phyloP scores from a whole-genome alignment of 2,113 vertebrate species.

The Psephotus haematonotus region DNA sequence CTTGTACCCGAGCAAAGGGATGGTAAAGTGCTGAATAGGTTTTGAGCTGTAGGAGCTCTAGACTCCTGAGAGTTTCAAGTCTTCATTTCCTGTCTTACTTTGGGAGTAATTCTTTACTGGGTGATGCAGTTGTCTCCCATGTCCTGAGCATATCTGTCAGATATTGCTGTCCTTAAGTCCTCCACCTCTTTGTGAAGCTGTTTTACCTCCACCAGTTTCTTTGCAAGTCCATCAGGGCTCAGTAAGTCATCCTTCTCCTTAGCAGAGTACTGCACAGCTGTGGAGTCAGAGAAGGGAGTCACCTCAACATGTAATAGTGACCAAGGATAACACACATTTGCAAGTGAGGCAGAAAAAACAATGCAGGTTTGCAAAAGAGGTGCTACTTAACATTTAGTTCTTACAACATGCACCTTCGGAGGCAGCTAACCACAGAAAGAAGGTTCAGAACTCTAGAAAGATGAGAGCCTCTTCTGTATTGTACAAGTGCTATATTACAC shows the following conservation, averaged over 20 bases:
- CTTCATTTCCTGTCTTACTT: constrained; percentile 16
- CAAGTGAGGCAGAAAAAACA: neutral
- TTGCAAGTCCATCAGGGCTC: constrained; percentile 84
- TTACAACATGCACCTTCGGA: neutral
- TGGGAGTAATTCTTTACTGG: constrained; percentile 69
- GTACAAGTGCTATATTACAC: neutral
- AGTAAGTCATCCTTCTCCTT: constrained; percentile 81
- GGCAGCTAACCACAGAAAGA: neutral
- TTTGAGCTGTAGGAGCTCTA: neutral
- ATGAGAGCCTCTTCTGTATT: neutral
- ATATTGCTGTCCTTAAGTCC: constrained; percentile 89
- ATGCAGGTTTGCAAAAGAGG: neutral
- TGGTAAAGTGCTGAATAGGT: constrained; percentile 42
- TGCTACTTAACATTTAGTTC: neutral
- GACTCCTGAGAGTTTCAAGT: constrained; percentile 36
- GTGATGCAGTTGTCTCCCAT: constrained; percentile 99
- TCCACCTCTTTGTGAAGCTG: constrained; percentile 90
- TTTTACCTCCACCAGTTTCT: constrained; percentile 86
- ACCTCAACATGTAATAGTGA: neutral
- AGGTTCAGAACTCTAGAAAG: neutral
- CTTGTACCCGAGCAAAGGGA: neutral
- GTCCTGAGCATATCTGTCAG: constrained; percentile 96
- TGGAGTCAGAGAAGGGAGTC: constrained; percentile 13
- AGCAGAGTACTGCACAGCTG: constrained; percentile 74
- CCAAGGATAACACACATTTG: neutral